Percentiles rank a stretch among this genome's conserved stretches.
These are phyloP conservation scores for Anastatus disparis DNA, from an alignment of 1,140 invertebrate species.

Conservation along the genomic window DNA sequence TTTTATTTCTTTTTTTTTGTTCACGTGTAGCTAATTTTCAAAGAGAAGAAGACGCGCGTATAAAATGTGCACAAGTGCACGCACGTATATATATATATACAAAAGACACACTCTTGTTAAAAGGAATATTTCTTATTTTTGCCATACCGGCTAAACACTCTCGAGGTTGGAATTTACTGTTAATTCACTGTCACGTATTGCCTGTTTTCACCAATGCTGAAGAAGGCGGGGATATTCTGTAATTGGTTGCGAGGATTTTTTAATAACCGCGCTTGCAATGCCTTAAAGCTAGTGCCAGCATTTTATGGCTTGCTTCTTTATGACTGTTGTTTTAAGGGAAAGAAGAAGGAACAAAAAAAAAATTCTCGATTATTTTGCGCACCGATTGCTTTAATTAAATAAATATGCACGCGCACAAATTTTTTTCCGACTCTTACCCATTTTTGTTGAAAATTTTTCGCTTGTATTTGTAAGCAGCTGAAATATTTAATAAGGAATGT, in stretches of 20 bases:
- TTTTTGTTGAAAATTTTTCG: too few species aligned
- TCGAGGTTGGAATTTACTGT: constrained; percentile 37
- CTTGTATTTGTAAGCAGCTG: too few species aligned
- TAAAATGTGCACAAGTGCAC: too few species aligned
- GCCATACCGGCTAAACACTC: too few species aligned
- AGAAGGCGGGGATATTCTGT: constrained; percentile 12
- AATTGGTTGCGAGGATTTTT: constrained; percentile 31
- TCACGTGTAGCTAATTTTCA: constrained; percentile 15
- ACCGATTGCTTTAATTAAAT: constrained; percentile 19
- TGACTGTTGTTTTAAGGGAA: neutral
- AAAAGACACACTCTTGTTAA: constrained; percentile 3
- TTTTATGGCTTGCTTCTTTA: neutral
- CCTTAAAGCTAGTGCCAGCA: neutral
- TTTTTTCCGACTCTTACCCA: too few species aligned
- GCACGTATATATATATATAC: too few species aligned
- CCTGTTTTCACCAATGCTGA: constrained; percentile 7
- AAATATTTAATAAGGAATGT: too few species aligned
- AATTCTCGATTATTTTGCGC: neutral
- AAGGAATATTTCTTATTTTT: constrained; percentile 26
- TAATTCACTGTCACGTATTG: constrained; percentile 37
- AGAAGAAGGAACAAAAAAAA: too few species aligned
- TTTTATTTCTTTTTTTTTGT: constrained; percentile 3
- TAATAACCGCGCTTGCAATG: neutral
- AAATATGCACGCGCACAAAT: too few species aligned
- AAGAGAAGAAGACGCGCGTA: too few species aligned